A percentile compares a stretch with the other conserved stretches of the same genome.
Evolutionary conservation across 1,140 invertebrate species (phyloP).

Genomic region (Microvelia longipes): DNA sequence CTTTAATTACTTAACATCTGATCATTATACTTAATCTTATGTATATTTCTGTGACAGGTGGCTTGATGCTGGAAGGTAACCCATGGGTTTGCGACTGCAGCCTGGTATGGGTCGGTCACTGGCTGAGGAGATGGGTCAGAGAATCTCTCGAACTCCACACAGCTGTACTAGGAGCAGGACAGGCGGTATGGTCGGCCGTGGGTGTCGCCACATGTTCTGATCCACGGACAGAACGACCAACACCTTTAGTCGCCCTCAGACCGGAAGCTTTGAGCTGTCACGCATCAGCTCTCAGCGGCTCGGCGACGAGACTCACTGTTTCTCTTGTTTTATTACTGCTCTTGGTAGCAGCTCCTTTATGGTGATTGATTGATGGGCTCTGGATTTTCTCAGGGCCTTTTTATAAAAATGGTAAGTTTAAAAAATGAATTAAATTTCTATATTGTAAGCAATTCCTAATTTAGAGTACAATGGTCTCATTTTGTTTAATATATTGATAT

Average conservation of each 20-base stretch:
- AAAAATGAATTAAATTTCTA: too few species aligned
- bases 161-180: slow-evolving; percentile 37
- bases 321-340: slow-evolving; percentile 3
- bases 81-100: slow-evolving; percentile 74
- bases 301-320: not conserved
- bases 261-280: slow-evolving; percentile 59
- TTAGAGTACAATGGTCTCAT: too few species aligned
- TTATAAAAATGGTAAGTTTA: too few species aligned
- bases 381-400: not conserved
- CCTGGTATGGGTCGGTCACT: slow-evolving; percentile 72
- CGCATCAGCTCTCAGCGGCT: slow-evolving; percentile 47
- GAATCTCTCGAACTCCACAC: slow-evolving; percentile 58
- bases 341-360: not conserved
- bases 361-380: not conserved
- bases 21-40: too few species aligned
- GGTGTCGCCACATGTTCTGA: slow-evolving; percentile 47
- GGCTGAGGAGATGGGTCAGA: slow-evolving; percentile 67
- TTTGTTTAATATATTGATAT: too few species aligned
- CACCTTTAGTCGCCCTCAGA: slow-evolving; percentile 51
- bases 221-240: slow-evolving; percentile 36
- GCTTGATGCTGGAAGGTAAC: slow-evolving; percentile 64
- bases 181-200: slow-evolving; percentile 33
- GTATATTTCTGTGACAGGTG: too few species aligned
- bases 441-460: too few species aligned
- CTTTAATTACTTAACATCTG: too few species aligned